Conservation (phyloP, 1,140 invertebrate genomes). For the Aphis craccivora region DNA sequence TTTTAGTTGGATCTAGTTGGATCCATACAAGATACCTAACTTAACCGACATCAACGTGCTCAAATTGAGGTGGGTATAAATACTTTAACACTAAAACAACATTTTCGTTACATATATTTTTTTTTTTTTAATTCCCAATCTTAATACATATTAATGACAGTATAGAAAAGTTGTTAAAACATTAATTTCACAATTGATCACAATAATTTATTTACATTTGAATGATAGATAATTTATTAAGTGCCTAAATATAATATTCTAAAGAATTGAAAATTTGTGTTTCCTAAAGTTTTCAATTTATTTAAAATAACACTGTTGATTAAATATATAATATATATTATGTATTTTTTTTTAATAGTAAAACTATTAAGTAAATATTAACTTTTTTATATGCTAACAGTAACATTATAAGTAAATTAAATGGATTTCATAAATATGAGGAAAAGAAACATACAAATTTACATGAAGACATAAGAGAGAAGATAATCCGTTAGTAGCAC, state of each 20-base stretch:
- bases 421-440: too few relatives aligned
- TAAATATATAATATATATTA: not conserved
- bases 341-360: not conserved
- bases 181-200: not conserved
- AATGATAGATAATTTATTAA: not conserved
- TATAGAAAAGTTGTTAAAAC: not conserved
- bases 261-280: not conserved
- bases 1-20: fast-evolving
- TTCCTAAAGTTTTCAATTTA: not conserved
- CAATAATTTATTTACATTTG: not conserved
- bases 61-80: not conserved
- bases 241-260: not conserved
- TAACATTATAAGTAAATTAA: too few relatives aligned
- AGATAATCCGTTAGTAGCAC: too few relatives aligned
- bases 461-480: too few relatives aligned
- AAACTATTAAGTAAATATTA: not conserved
- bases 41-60: not conserved
- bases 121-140: too few relatives aligned
- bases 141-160: too few relatives aligned
- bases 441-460: too few relatives aligned
- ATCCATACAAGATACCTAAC: not conserved
- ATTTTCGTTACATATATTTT: too few relatives aligned
- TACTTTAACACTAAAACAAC: too few relatives aligned
- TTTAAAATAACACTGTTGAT: not conserved
- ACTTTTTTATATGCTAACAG: too few relatives aligned